These are phyloP conservation scores for Sebastes ruberrimus DNA, from an alignment of 2,797 vertebrate genomes.

Conservation along the genomic window DNA sequence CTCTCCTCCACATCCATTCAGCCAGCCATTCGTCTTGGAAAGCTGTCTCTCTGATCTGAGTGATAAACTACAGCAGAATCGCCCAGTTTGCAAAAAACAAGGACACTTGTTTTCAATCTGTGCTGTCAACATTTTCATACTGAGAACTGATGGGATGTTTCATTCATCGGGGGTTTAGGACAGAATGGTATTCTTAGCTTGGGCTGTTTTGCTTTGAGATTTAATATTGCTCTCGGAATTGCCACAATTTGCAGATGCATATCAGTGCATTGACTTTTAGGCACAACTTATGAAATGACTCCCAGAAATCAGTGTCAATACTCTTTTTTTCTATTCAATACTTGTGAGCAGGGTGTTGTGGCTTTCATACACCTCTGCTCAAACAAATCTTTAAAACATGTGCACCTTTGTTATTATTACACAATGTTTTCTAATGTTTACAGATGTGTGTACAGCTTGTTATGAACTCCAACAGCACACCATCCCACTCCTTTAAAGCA, in stretches of 20 bases:
- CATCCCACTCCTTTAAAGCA: neutral
- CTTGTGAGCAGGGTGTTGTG: neutral
- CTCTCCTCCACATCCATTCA: conserved; percentile 79
- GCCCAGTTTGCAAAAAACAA: conserved; percentile 84
- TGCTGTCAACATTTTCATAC: conserved; percentile 81
- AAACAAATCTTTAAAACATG: neutral
- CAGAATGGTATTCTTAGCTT: conserved; percentile 48
- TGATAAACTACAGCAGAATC: conserved; percentile 86
- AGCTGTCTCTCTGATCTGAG: conserved; percentile 82
- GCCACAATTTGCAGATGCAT: conserved; percentile 12
- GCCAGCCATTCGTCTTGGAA: conserved; percentile 83
- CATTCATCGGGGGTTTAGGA: conserved; percentile 70
- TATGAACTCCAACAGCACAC: neutral
- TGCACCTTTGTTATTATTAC: neutral
- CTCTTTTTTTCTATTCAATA: neutral
- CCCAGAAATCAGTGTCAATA: neutral
- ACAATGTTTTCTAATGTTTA: neutral
- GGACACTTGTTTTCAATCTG: conserved; percentile 86
- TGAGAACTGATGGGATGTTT: conserved; percentile 81
- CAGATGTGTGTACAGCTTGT: neutral
- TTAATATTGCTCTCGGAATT: conserved; percentile 37
- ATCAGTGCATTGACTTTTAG: conserved; percentile 13
- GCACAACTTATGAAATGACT: conserved; percentile 8
- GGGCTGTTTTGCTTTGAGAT: conserved; percentile 45
- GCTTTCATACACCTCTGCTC: neutral